Evolutionary conservation across 2,797 vertebrate genomes (phyloP), one percentile per base, ranked within the genome.

Genomic region (Hoplostethus mediterraneus): DNA sequence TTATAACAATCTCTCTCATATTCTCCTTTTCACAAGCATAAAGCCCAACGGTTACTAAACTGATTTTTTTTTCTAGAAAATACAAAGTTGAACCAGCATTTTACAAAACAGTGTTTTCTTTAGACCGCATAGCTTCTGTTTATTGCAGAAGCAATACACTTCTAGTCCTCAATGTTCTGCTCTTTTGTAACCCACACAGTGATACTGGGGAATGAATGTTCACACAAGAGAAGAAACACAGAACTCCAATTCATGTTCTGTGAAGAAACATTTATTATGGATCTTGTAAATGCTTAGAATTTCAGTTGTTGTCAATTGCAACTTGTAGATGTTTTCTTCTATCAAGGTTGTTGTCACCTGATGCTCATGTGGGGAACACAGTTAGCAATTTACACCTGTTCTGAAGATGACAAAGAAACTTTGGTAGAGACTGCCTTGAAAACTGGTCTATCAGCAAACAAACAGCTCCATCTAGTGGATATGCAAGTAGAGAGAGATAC

Each of bases 401-500:
- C 53, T 61, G 36, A 59, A 6, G 67, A 75, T 40, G 51, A 58
- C 12, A 31, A 11, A 51, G 3, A 13, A 60, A 48, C 12, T 6
- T 51, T 5, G 45, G 36, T 2, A 5, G 0, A 48, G 12, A 11
- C 54, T 71, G n/a, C 40, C 54, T 76, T 60, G 11, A 45, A 63
- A 30, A 54, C 33, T 67, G 5, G 5, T 33, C 21, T 31, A 73
- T 71, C 2, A 56, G 21, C 14, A 44, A 59, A 21, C 8, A 40
- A 54, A 69, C 66, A 65, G 68, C 89, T 17, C 90, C 88, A 84
- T 75, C 92, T 90, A 73, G 86, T 91, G 93, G 87, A 52, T 38
- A 79, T 25, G 31, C 21, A 42, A 60, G 21, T 21, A 51, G 16
- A 11, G 56, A 51, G 51, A 21, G 42, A 57, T 2, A 28, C 72